Percentiles rank a stretch among this genome's conserved stretches.
Evolutionary conservation across 2,888 invertebrate genomes (phyloP).

Genomic region (Pterostichus madidus): DNA sequence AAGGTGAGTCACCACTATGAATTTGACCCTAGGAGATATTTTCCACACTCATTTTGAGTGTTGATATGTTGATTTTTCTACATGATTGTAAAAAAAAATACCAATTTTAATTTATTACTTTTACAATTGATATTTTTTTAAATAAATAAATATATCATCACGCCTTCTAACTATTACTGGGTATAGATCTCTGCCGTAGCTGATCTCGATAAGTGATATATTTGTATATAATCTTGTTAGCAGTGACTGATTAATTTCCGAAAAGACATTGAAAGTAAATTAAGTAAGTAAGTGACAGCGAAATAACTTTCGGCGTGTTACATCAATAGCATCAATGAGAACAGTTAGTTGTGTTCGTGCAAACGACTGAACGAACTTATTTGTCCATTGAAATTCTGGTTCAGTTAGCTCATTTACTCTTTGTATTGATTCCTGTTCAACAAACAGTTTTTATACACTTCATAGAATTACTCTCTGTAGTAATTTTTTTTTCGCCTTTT

Average conservation of each 20-base stretch:
- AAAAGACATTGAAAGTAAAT: not conserved
- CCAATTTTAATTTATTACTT: too few species aligned
- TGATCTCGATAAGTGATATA: too few species aligned
- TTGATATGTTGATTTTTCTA: too few species aligned
- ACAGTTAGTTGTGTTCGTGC: constrained; percentile 5
- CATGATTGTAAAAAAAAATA: too few species aligned
- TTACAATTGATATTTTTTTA: too few species aligned
- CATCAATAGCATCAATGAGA: constrained; percentile 13
- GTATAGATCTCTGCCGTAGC: too few species aligned
- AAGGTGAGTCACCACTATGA: too few species aligned
- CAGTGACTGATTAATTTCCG: too few species aligned
- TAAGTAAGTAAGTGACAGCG: not conserved
- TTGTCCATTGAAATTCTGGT: constrained; percentile 24
- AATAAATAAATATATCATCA: too few species aligned
- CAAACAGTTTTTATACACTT: constrained; percentile 23
- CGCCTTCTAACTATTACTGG: too few species aligned
- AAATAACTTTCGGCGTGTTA: constrained; percentile 23
- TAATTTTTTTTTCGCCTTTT: constrained; percentile 3
- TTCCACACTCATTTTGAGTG: too few species aligned
- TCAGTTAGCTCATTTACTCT: constrained; percentile 37
- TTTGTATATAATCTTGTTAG: not conserved
- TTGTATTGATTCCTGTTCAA: constrained; percentile 32
- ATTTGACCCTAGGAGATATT: too few species aligned
- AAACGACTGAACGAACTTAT: constrained; percentile 36
- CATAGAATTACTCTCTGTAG: not conserved